phyloP scores from a whole-genome alignment of 2,888 invertebrate species.

The Drosophila quinaria region DNA sequence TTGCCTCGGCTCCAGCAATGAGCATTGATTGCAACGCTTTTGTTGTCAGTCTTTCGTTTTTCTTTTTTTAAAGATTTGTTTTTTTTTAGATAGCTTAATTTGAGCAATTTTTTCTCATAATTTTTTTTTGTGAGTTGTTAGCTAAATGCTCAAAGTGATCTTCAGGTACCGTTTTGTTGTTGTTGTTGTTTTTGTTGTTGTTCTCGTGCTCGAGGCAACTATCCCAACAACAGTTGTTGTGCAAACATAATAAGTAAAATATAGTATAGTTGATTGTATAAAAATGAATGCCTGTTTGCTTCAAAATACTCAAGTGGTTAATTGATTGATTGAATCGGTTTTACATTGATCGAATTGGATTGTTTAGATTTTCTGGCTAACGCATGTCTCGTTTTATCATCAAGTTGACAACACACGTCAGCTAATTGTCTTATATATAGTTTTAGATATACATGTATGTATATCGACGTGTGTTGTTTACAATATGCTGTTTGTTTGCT shows the following conservation, averaged over 20 bases:
- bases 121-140: conserved; percentile 56
- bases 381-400: conserved; percentile 45
- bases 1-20: conserved; percentile 36
- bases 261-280: conserved; percentile 64
- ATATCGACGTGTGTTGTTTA: conserved; percentile 20
- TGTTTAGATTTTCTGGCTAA: conserved; percentile 55
- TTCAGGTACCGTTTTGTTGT: conserved; percentile 72
- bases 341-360: conserved; percentile 18
- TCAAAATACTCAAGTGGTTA: conserved; percentile 58
- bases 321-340: conserved; percentile 47
- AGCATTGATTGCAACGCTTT: conserved; percentile 53
- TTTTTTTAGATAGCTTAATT: conserved; percentile 50
- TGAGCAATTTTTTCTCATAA: conserved; percentile 62
- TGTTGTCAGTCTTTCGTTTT: conserved; percentile 67
- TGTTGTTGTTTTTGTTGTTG: conserved; percentile 34
- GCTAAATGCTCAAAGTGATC: conserved; percentile 74
- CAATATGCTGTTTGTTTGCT: conserved; percentile 37
- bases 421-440: conserved; percentile 2
- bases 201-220: conserved; percentile 38
- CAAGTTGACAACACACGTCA: conserved; percentile 18
- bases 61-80: conserved; percentile 58
- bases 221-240: conserved; percentile 34
- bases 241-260: conserved; percentile 47
- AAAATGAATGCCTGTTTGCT: conserved; percentile 73
- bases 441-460: not conserved